phyloP scores from a whole-genome alignment of 2,797 vertebrate species.

The Synaphobranchus kaupii region DNA sequence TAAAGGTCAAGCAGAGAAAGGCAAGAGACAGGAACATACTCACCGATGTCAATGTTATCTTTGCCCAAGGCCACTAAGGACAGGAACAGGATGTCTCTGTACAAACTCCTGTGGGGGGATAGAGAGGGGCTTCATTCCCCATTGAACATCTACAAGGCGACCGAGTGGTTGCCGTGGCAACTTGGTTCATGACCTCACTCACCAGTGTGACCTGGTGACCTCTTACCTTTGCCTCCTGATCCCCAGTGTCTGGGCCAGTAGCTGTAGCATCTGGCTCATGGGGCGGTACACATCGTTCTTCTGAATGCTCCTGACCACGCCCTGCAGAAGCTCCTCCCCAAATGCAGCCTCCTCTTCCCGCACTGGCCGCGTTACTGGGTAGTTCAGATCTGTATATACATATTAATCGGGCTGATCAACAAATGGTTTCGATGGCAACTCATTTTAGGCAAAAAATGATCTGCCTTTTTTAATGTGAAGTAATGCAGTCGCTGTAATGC shows the following conservation, averaged over 20 bases:
- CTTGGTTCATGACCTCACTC: not conserved
- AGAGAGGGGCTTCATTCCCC: constrained; percentile 3
- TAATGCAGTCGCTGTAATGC: no score
- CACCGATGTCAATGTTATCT: constrained; percentile 97
- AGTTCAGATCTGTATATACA: constrained; percentile 71
- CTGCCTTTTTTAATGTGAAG: no score
- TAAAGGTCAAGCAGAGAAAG: no score
- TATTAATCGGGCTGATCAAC: no score
- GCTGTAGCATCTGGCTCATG: constrained; percentile 92
- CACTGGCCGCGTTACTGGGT: constrained; percentile 73
- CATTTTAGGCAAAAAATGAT: no score
- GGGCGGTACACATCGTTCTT: constrained; percentile 96
- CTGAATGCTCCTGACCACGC: constrained; percentile 92
- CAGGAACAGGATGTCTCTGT: constrained; percentile 95
- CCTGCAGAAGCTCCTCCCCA: constrained; percentile 88
- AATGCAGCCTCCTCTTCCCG: constrained; percentile 83
- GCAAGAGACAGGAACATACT: constrained; percentile 52
- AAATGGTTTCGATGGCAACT: no score
- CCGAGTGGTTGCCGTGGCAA: not conserved
- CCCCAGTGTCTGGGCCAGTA: constrained; percentile 84
- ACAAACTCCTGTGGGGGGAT: constrained; percentile 84
- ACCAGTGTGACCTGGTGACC: constrained; percentile 54
- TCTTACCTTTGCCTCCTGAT: constrained; percentile 84
- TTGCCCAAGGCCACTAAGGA: constrained; percentile 92
- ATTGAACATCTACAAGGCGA: not conserved